Evolutionary conservation across 1,140 invertebrate species (phyloP).

Genomic region (Drosophila varians): DNA sequence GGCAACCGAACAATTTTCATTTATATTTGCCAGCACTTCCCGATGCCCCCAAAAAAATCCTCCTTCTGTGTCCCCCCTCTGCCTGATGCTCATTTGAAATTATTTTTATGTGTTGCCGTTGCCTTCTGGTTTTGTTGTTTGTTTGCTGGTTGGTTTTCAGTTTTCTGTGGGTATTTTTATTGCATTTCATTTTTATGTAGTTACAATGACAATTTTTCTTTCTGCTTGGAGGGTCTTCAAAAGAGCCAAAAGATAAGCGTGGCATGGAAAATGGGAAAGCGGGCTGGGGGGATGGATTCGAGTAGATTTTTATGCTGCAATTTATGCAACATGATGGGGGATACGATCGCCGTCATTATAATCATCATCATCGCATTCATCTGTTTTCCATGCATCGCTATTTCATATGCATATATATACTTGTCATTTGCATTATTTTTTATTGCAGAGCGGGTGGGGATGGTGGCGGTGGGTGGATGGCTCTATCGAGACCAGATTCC

Average conservation of each 20-base stretch:
- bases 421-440: slow-evolving; percentile 77
- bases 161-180: slow-evolving; percentile 76
- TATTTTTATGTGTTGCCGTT: slow-evolving; percentile 69
- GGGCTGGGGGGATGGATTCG: neutral
- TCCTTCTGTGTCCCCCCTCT: neutral
- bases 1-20: slow-evolving; percentile 42
- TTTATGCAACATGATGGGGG: slow-evolving; percentile 65
- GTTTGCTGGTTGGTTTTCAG: too few relatives aligned
- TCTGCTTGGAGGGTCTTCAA: slow-evolving; percentile 58
- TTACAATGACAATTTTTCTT: slow-evolving; percentile 73
- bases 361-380: slow-evolving; percentile 11
- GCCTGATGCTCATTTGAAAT: slow-evolving; percentile 62
- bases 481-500: slow-evolving; percentile 30
- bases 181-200: slow-evolving; percentile 77
- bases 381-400: slow-evolving; percentile 16
- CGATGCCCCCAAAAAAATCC: slow-evolving; percentile 19
- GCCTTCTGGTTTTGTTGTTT: slow-evolving; percentile 35
- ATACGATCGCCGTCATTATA: slow-evolving; percentile 18
- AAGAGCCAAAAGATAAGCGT: slow-evolving; percentile 55
- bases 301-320: slow-evolving; percentile 62
- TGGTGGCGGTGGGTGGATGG: neutral
- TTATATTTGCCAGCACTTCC: slow-evolving; percentile 37
- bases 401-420: slow-evolving; percentile 39
- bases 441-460: slow-evolving; percentile 34
- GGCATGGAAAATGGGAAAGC: too few relatives aligned